Evolutionary conservation across 2,888 invertebrate genomes (phyloP).

Genomic region (Zele albiditarsus): DNA sequence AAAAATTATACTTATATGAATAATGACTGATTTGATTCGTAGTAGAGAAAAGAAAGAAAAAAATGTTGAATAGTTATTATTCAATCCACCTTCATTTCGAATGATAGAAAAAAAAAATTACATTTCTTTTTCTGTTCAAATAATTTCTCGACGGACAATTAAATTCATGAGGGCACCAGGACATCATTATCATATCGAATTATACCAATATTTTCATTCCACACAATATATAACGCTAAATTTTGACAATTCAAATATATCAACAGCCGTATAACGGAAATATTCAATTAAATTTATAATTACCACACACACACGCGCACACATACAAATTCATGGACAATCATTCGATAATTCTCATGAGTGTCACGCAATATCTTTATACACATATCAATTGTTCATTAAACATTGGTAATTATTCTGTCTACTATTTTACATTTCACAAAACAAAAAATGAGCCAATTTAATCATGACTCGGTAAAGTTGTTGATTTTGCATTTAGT

Average conservation of each 20-base stretch:
- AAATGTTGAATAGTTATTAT: conserved; percentile 34
- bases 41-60: neutral
- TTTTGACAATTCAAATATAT: neutral
- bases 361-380: neutral
- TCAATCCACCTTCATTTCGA: conserved; percentile 26
- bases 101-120: conserved; percentile 27
- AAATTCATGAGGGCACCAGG: neutral
- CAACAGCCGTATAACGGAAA: neutral
- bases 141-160: neutral
- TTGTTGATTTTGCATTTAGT: neutral
- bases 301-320: neutral
- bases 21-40: conserved; percentile 47
- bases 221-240: neutral
- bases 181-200: neutral
- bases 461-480: neutral
- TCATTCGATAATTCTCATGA: neutral
- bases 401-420: neutral
- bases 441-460: neutral
- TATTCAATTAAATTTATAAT: conserved; percentile 6
- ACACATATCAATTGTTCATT: conserved; percentile 20
- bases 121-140: neutral
- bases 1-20: conserved; percentile 17
- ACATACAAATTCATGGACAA: neutral
- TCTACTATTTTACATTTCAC: conserved; percentile 10
- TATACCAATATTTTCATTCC: neutral